Evolutionary conservation across 2,797 vertebrate species (phyloP).

Genomic region (Hydrophis major): DNA sequence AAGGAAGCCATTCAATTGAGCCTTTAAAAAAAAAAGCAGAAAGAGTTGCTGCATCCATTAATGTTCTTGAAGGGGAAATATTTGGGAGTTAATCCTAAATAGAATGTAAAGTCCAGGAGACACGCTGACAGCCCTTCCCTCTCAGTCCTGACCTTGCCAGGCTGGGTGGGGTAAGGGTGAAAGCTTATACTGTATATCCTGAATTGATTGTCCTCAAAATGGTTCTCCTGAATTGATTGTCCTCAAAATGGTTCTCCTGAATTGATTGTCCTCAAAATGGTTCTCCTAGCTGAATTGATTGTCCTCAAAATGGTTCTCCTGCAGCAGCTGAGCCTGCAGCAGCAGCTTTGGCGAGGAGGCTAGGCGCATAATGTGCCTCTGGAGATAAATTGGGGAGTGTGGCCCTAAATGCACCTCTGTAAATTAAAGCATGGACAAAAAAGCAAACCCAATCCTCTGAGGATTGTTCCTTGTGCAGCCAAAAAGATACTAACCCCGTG

Average conservation of each 20-base stretch:
- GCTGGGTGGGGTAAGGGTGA: not conserved
- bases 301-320: not conserved
- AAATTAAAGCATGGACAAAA: not conserved
- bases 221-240: not conserved
- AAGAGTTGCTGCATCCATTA: not conserved
- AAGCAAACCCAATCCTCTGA: not conserved
- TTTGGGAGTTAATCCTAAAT: not conserved
- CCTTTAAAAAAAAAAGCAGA: constrained; percentile 5
- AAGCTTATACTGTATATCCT: not conserved
- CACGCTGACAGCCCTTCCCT: not conserved
- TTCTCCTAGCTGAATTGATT: not conserved
- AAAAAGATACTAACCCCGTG: not conserved
- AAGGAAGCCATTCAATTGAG: constrained; percentile 19
- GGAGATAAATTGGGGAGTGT: not conserved
- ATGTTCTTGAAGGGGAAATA: not conserved
- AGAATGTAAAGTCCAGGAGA: not conserved
- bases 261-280: not conserved
- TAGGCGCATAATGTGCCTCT: not conserved
- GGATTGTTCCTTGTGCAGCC: not conserved
- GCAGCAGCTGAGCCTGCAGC: not conserved
- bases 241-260: not conserved
- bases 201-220: not conserved
- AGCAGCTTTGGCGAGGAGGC: not conserved
- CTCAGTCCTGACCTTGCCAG: not conserved
- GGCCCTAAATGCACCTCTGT: not conserved